phyloP scores from a whole-genome alignment of 2,797 vertebrate genomes.

The Sternotherus odoratus region DNA sequence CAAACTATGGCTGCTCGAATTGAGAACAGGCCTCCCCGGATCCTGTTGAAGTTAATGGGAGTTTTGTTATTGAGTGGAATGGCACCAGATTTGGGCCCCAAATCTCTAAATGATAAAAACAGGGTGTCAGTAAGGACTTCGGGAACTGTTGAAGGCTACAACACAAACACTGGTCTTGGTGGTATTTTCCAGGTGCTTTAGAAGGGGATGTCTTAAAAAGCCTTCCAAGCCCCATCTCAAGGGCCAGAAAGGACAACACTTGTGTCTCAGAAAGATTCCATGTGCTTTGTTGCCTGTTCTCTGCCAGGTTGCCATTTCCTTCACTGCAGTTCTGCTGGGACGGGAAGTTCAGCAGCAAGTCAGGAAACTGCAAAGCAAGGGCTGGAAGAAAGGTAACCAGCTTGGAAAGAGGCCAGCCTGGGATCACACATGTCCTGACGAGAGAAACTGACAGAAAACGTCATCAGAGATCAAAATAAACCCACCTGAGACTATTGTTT shows the following conservation, averaged over 20 bases:
- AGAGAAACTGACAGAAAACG: background rate
- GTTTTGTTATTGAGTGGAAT: too few relatives aligned
- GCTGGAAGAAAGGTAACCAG: background rate
- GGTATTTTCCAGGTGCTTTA: background rate
- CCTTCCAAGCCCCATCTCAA: background rate
- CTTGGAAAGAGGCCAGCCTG: background rate
- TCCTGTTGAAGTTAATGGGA: background rate
- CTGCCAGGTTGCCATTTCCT: background rate
- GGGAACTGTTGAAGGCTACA: background rate
- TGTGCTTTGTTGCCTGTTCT: background rate
- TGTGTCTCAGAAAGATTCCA: background rate
- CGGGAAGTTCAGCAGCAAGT: background rate
- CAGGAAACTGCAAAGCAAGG: background rate
- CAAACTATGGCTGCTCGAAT: rapidly evolving
- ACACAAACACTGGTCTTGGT: background rate
- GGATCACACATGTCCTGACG: background rate
- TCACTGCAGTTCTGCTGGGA: background rate
- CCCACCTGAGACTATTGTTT: background rate
- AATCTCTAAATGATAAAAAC: background rate
- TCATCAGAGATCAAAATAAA: background rate
- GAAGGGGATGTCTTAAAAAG: background rate
- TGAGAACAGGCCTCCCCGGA: rapidly evolving
- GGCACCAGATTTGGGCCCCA: background rate
- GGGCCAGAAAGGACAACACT: background rate
- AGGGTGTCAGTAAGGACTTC: background rate